Base-by-base conservation (phyloP, 2,888 invertebrate genomes). In the Drosophila mercatorum region DNA sequence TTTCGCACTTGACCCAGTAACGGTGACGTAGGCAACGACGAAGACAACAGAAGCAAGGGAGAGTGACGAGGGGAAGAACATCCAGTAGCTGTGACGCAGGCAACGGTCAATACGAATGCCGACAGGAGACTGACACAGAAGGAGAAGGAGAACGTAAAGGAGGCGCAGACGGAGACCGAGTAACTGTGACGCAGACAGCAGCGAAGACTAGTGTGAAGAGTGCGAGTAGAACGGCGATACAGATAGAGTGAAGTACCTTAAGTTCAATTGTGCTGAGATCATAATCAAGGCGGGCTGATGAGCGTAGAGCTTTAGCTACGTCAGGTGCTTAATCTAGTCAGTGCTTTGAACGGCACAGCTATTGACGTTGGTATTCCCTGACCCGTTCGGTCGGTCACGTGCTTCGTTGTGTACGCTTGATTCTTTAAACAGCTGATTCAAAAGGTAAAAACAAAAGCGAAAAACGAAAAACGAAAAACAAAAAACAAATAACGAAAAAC, bases 361-460 rank as follows among this genome's bases (percentile, higher is more conserved):
- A 58, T 65, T 57, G 43, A 43, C 41, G 34, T 14, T 34, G 56
- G 43, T 22, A 57, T 43, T 44, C 56, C 63, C 61, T 31, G 47
- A 62, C 56, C 61, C 53, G 64, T 72, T 68, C 74, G 73, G 72
- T 70, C 59, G 77, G 80, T 85, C 85, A 81, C 82, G 64, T 70
- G 64, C 65, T 67, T 79, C n/a, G 17, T 34, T 34, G 56, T 14
- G 17, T 40, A 40, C n/a, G 46, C 7, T 22, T 46, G n/a, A 40
- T n/a, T 72, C 69, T 73, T 44, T 43, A 69, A 68, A 41, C 56
- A 68, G 69, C 67, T 69, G 69, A 69, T 55, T 26, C n/a, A 46
- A 58, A 52, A 63, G 56, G 34, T 17, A 47, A 60, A 46, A 44
- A 17, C 8, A 46, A 47, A 38, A 31, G 6, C 4, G 6, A 31